Conservation (phyloP, 2,888 invertebrate genomes). For the Lepidochrysops patricia region DNA sequence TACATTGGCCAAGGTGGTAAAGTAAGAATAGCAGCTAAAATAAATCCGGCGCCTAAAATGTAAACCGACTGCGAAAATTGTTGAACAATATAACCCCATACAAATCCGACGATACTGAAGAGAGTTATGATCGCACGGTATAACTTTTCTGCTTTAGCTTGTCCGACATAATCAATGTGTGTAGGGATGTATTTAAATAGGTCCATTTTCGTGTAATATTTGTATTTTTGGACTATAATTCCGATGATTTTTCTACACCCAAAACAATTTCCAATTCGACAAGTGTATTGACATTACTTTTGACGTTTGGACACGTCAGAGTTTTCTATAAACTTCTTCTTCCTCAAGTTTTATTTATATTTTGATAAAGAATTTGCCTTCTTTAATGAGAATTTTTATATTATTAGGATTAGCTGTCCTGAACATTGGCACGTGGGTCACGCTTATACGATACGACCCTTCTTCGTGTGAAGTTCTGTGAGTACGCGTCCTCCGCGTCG, state of each 20-base stretch:
- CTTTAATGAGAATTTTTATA: no score
- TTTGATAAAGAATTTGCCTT: no score
- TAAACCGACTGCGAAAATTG: constrained; percentile 97
- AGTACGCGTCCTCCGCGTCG: no score
- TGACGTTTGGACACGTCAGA: constrained; percentile 15
- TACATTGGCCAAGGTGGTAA: constrained; percentile 98
- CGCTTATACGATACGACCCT: no score
- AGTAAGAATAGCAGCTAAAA: constrained; percentile 88
- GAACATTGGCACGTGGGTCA: no score
- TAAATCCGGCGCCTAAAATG: constrained; percentile 92
- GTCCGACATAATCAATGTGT: constrained; percentile 88
- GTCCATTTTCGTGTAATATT: constrained; percentile 42
- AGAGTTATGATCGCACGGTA: constrained; percentile 92
- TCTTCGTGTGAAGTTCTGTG: no score
- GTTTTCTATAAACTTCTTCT: not conserved
- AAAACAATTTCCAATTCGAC: not conserved
- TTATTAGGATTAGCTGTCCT: no score
- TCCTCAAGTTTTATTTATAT: no score
- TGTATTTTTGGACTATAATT: not conserved
- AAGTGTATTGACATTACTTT: not conserved
- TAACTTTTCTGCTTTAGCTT: constrained; percentile 90
- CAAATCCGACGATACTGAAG: constrained; percentile 92
- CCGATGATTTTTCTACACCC: not conserved
- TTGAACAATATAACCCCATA: constrained; percentile 95
- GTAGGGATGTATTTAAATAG: constrained; percentile 67